Base-by-base conservation (phyloP, 2,797 vertebrate genomes). In the Melanotaenia parkinsoni region DNA sequence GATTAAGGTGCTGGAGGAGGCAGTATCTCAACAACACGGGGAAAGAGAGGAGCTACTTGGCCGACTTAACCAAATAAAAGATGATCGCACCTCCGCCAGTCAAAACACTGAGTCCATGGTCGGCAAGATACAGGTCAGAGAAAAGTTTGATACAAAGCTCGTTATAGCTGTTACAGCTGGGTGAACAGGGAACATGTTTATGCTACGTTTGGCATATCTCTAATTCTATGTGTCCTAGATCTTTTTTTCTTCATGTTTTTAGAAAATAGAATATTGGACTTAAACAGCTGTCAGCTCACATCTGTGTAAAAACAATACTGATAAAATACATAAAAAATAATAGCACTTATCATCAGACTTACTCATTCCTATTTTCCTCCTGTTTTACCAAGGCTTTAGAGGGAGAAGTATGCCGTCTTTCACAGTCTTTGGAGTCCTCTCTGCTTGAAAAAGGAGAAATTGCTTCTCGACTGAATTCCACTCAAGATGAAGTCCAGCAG, bases 371-470 rank as follows among this genome's bases (percentile, higher is more conserved):
- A 0, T 47, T 65, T 51, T 13, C 22, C 16, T 78, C 45, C 12
- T 30, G 3, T 70, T 70, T 69, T 18, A 28, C 54, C 5, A 72
- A 80, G 83, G 80, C 89, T 11, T 83, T 89, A 12, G 92, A 96
- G 81, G 89, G 74, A 12, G 95, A 97, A 74, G 96, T 95, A 50
- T 76, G 80, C 37, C 90, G 82, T 0, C 80, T 96, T 20, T 93
- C 93, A 3, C 95, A 93, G 79, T 95, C 94, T 45, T 89, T 98
- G 47, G 95, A 97, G 88, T 86, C 85, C 0, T 96, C 96, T 1
- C 88, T 96, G n/a, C 64, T 91, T 9, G 96, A 98, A 88, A 99
- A 97, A 65, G 89, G 93, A 51, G 95, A 97, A 88, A 94, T 98
- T 24, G 95, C 94, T 0, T 89, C 86, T 68, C 93, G 95, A 30